Base-by-base conservation (phyloP, 2,888 invertebrate genomes). In the Vannuccia rotundouncinata region DNA sequence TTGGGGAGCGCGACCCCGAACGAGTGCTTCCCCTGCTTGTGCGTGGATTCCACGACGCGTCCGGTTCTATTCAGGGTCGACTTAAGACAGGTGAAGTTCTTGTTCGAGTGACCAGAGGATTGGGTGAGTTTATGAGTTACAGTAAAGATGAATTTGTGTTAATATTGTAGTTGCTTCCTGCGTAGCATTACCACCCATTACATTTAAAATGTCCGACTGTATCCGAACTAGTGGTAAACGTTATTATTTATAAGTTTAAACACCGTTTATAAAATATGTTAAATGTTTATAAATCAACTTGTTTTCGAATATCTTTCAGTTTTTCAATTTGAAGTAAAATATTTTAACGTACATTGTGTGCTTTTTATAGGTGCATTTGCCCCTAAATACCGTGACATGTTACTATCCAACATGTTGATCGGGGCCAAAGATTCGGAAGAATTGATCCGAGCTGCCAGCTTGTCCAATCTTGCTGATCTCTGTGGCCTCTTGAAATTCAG, bases 381-480 rank as follows among this genome's bases (percentile, higher is more conserved):
- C 25, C 66, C 66, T 22, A 66, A 2, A 2, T 66, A 66, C 22
- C 66, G 66, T 5, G 66, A 66, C 22, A 5, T 66, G 10, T 27
- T 66, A 13, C 66, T 66, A 17, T 22, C 66, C 22, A 5, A 27
- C 25, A 17, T 66, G 2, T 27, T 66, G 10, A 17, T 17, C 25
- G 5, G 66, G 22, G 25, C 10, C 22, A 17, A 22, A 22, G 66
- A 66, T 22, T 2, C 2, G 25, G 66, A 66, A 66, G 10, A 5
- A 2, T 87, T 93, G 30, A 91, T 94, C 66, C 90, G 93, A 84
- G 91, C 94, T 22, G 94, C 94, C 0, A 92, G 93, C 84, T 89
- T 95, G 79, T 93, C 94, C 0, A 94, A 93, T 87, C 89, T 95
- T 73, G 94, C 93, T 0, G 93, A 94, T 88, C 90, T 94, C 22